Conservation (phyloP, 2,888 invertebrate genomes). For the Pristionchus exspectatus region DNA sequence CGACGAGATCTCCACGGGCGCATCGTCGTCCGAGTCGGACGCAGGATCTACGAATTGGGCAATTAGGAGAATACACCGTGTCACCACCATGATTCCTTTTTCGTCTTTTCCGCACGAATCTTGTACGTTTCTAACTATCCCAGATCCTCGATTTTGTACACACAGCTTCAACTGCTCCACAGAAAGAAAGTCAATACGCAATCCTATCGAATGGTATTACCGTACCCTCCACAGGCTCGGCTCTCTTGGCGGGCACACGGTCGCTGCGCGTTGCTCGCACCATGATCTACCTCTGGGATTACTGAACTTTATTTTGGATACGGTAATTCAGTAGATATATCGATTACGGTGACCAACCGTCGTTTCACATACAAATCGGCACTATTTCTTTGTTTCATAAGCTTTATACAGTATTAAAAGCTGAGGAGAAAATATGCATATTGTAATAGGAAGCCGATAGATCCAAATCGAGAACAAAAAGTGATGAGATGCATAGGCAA, state of each 20-base stretch:
- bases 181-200: neutral
- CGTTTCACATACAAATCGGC: neutral
- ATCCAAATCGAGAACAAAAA: neutral
- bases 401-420: neutral
- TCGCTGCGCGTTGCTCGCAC: conserved; percentile 38
- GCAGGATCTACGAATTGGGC: neutral
- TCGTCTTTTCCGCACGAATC: too few relatives aligned
- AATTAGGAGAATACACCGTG: neutral
- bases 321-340: neutral
- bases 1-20: conserved; percentile 47
- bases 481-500: neutral
- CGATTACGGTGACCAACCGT: neutral
- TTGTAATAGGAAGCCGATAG: neutral
- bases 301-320: neutral
- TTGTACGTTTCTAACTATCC: neutral
- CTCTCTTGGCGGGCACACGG: neutral
- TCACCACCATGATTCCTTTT: neutral
- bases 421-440: neutral
- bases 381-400: neutral
- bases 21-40: conserved; percentile 48
- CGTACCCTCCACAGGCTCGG: neutral
- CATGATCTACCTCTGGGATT: conserved; percentile 33
- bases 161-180: neutral
- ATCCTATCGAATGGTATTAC: neutral
- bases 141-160: neutral